These are phyloP conservation scores for Netelia inedita DNA, from an alignment of 2,888 invertebrate species.

Conservation along the genomic window DNA sequence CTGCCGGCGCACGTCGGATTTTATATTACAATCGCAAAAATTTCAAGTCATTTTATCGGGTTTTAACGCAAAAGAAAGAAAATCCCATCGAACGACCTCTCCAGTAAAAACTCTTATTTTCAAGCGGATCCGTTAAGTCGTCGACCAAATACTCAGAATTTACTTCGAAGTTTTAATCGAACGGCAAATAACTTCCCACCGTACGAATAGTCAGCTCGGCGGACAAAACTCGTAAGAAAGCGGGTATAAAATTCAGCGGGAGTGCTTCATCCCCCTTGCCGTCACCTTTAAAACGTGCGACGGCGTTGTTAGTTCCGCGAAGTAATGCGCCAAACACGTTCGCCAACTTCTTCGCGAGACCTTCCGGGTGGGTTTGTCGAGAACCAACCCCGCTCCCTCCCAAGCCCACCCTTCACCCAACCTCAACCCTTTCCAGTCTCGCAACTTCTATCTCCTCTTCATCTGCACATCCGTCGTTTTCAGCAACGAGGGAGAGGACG, in stretches of 20 bases:
- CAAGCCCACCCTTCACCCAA: too few relatives aligned
- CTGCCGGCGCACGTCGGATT: too few relatives aligned
- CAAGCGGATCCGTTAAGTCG: too few relatives aligned
- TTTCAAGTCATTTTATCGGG: too few relatives aligned
- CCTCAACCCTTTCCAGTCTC: neutral
- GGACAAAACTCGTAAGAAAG: neutral
- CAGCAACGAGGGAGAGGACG: neutral
- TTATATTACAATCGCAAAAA: too few relatives aligned
- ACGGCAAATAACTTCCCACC: too few relatives aligned
- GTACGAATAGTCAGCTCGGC: too few relatives aligned
- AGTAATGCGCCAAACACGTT: constrained; percentile 18
- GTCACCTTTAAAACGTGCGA: neutral
- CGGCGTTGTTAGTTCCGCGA: constrained; percentile 3
- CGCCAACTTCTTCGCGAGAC: constrained; percentile 5
- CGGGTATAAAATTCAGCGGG: neutral
- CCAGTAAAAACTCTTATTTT: too few relatives aligned
- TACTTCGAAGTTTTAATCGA: too few relatives aligned
- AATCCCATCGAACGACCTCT: too few relatives aligned
- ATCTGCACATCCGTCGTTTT: neutral
- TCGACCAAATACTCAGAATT: too few relatives aligned
- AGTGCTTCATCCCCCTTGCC: neutral
- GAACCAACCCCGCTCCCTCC: neutral
- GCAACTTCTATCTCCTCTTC: neutral
- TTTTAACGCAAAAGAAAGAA: too few relatives aligned
- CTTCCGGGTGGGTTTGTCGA: neutral